Evolutionary conservation across 2,888 invertebrate species (phyloP), one percentile per base, ranked within the genome.

Genomic region (Amphipoea oculea): DNA sequence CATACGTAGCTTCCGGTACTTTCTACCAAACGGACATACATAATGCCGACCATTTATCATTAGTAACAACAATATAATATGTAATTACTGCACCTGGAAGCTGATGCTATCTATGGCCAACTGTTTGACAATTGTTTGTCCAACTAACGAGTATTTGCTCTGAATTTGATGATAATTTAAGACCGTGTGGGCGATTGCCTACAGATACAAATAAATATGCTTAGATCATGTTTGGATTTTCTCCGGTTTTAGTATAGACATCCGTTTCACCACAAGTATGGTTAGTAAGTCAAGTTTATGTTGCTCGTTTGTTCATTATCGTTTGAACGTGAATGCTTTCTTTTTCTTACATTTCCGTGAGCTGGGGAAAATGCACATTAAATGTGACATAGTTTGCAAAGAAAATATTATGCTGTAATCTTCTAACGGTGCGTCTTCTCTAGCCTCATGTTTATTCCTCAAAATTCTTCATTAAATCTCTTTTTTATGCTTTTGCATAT

Each of bases 11-110:
- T 90, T 92, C 91, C 92, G 87, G 76, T 82, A 81, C 92, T 92
- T 92, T 92, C 92, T 92, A 91, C 88, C 86, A 76, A 86, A 85
- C 84, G 85, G 78, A 88, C 86, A 91, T 80, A 84, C 85, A 88
- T 91, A 83, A 85, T 83, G 82, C 69, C 67, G 45, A 54, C 76
- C 83, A 83, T 89, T 90, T 89, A 84, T 90, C 86, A 87, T 82
- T 79, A 84, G 76, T 75, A 65, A 68, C 66, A 79, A 88, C 86
- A 89, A 82, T 79, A 86, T 67, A 76, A 77, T 78, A 66, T 79
- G 89, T 89, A 88, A 89, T 88, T 89, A 88, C 69, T 70, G 45
- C 3, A 80, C 88, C 70, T 84, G 68, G 73, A 81, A 78, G 51
- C 71, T 11, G 89, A 89, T 89, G 40, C 14, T 83, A 87, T 87